These are phyloP conservation scores for Abramis brama DNA, from an alignment of 2,113 vertebrate species.

Conservation along the genomic window DNA sequence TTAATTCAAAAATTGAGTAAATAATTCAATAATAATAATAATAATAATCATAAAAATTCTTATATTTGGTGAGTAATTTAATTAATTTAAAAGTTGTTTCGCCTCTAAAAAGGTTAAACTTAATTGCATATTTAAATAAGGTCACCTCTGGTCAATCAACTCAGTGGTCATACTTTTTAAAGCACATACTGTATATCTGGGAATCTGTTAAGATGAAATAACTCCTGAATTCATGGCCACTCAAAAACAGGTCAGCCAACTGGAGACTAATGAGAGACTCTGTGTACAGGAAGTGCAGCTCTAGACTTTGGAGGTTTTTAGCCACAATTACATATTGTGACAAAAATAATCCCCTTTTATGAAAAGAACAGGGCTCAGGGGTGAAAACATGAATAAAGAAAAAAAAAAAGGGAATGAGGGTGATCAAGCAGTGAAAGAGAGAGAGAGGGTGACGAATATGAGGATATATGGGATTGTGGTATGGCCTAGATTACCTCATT, in stretches of 20 bases:
- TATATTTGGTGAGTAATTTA: not conserved
- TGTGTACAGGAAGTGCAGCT: conserved; percentile 56
- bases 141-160: not conserved
- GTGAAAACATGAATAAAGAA: conserved; percentile 63
- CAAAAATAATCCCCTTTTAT: conserved; percentile 62
- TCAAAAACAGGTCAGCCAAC: conserved; percentile 50
- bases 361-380: conserved; percentile 48
- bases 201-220: conserved; percentile 15
- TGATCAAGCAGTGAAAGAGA: not conserved
- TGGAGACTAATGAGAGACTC: conserved; percentile 43
- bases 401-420: not conserved
- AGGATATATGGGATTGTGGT: conserved; percentile 52
- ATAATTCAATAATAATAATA: no score
- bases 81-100: not conserved
- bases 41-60: no score
- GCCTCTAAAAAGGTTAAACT: not conserved
- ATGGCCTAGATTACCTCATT: conserved; percentile 39
- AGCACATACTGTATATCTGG: not conserved
- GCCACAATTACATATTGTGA: conserved; percentile 63
- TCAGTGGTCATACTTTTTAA: not conserved
- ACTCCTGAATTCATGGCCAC: conserved; percentile 6
- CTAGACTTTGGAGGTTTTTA: conserved; percentile 58
- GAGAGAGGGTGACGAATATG: conserved; percentile 33
- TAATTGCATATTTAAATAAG: not conserved
- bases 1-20: no score